Conservation (phyloP, 2,888 invertebrate species). For the Lypha dubia region DNA sequence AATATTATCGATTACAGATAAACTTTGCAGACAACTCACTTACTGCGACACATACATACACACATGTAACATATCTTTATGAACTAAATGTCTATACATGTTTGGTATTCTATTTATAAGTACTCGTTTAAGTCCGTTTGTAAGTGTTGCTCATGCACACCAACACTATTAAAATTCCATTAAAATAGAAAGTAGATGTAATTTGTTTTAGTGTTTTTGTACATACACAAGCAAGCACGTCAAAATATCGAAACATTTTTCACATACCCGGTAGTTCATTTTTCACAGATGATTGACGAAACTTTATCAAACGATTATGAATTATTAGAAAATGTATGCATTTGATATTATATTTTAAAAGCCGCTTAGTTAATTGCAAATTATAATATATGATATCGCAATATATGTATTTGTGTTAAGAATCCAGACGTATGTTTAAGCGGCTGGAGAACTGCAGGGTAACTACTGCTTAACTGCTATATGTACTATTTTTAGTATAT, state of each 20-base stretch:
- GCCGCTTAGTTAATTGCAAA: no score
- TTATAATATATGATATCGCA: no score
- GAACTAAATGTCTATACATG: constrained; percentile 19
- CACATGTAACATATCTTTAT: background rate
- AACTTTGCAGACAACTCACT: constrained; percentile 17
- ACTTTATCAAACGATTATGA: no score
- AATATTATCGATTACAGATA: background rate
- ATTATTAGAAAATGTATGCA: no score
- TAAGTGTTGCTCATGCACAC: constrained; percentile 27
- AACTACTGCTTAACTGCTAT: background rate
- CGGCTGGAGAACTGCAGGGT: background rate
- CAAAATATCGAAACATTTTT: background rate
- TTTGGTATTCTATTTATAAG: constrained; percentile 24
- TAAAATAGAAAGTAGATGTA: constrained; percentile 65
- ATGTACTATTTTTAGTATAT: background rate
- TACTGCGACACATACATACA: background rate
- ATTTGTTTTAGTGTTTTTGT: constrained; percentile 31
- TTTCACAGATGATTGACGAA: background rate
- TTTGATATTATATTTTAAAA: no score
- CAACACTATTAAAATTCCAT: constrained; percentile 63
- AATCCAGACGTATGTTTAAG: background rate
- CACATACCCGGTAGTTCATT: background rate
- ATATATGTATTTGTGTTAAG: no score
- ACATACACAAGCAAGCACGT: background rate
- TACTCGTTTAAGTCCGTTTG: background rate